phyloP scores from a whole-genome alignment of 2,888 invertebrate genomes.

The Tetragonisca angustula region DNA sequence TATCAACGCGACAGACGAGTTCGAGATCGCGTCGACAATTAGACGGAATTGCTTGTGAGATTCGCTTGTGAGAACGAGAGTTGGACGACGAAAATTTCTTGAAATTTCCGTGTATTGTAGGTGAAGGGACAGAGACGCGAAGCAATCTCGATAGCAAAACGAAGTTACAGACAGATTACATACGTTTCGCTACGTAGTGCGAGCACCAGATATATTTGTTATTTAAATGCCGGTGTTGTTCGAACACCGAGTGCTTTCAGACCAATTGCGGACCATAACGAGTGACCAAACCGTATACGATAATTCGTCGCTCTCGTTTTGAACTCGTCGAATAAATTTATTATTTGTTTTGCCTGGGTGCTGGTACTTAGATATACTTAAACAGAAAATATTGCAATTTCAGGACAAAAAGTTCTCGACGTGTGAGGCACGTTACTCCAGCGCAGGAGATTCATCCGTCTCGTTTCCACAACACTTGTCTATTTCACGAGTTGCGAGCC shows the following conservation, averaged over 20 bases:
- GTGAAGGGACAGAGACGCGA: not conserved
- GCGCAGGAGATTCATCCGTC: not conserved
- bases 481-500: not conserved
- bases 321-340: too few relatives aligned
- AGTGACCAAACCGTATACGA: too few relatives aligned
- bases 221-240: not conserved
- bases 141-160: not conserved
- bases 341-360: too few relatives aligned
- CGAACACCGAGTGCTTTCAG: not conserved
- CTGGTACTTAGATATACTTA: too few relatives aligned
- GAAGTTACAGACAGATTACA: not conserved
- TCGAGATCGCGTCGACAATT: conserved; percentile 25
- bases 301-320: too few relatives aligned
- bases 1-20: conserved; percentile 31
- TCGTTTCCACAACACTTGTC: not conserved
- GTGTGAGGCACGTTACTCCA: too few relatives aligned
- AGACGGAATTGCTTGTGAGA: not conserved
- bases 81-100: not conserved
- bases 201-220: not conserved
- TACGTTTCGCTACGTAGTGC: not conserved
- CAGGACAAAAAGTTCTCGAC: too few relatives aligned
- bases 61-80: not conserved
- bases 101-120: not conserved
- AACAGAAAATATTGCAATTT: too few relatives aligned
- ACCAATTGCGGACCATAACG: too few relatives aligned